These are phyloP conservation scores for Hanleya hanleyi DNA, from an alignment of 2,888 invertebrate genomes.

Conservation along the genomic window DNA sequence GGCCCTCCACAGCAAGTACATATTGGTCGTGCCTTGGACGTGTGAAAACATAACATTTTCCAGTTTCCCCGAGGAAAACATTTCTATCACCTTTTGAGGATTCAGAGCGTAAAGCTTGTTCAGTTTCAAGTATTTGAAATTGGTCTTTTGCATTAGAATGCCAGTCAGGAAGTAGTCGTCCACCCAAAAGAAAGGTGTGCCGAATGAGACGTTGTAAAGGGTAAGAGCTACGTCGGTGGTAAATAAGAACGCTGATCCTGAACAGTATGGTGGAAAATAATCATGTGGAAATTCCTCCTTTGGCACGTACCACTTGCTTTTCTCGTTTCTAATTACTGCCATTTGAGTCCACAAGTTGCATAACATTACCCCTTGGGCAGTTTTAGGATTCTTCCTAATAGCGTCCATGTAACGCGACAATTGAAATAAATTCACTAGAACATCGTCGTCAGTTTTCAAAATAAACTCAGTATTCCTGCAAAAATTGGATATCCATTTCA, in stretches of 20 bases:
- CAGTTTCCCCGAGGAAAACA: constrained; percentile 54
- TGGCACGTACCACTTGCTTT: constrained; percentile 74
- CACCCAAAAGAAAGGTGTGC: constrained; percentile 89
- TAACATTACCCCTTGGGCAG: constrained; percentile 47
- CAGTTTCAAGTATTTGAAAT: constrained; percentile 55
- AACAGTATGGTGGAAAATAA: constrained; percentile 74
- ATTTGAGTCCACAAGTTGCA: constrained; percentile 72
- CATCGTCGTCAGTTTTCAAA: constrained; percentile 75
- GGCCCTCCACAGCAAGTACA: constrained; percentile 60
- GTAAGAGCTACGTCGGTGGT: constrained; percentile 79
- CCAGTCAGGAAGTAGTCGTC: constrained; percentile 93
- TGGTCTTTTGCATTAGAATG: constrained; percentile 76
- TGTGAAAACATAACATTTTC: constrained; percentile 66
- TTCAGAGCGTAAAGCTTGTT: constrained; percentile 66
- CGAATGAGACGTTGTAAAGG: constrained; percentile 79
- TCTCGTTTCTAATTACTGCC: constrained; percentile 71
- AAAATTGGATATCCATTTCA: constrained; percentile 72
- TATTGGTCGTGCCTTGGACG: constrained; percentile 61
- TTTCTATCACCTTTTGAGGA: constrained; percentile 53
- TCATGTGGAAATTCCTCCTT: constrained; percentile 70
- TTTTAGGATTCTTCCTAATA: constrained; percentile 25
- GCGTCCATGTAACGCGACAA: constrained; percentile 47
- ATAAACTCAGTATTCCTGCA: constrained; percentile 70
- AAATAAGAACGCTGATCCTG: constrained; percentile 76
- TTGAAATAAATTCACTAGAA: constrained; percentile 75